phyloP scores from a whole-genome alignment of 1,140 invertebrate species.

The Pseudomyrmex flavicornis region DNA sequence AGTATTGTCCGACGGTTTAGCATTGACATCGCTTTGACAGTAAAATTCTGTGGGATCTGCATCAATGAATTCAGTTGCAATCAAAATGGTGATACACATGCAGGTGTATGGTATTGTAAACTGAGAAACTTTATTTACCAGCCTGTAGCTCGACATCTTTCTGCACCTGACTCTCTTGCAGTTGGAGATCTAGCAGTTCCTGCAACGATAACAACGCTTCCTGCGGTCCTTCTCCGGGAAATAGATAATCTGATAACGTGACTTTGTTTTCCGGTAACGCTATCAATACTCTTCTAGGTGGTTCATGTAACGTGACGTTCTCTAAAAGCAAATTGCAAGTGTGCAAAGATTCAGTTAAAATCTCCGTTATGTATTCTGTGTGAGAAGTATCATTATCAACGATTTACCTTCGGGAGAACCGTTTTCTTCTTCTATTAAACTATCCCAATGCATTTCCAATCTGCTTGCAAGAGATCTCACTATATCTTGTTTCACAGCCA shows the following conservation, averaged over 20 bases:
- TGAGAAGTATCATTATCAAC: slow-evolving; percentile 35
- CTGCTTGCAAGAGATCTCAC: slow-evolving; percentile 91
- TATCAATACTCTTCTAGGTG: slow-evolving; percentile 91
- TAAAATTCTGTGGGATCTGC: slow-evolving; percentile 89
- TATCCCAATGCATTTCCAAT: slow-evolving; percentile 94
- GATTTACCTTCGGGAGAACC: slow-evolving; percentile 87
- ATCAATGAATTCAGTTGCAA: slow-evolving; percentile 62
- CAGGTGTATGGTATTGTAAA: slow-evolving; percentile 42
- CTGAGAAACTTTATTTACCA: slow-evolving; percentile 72
- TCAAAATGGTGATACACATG: slow-evolving; percentile 27
- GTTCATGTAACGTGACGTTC: slow-evolving; percentile 91
- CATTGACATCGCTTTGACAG: slow-evolving; percentile 85
- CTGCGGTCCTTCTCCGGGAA: slow-evolving; percentile 91
- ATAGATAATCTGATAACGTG: slow-evolving; percentile 93
- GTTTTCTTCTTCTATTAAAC: slow-evolving; percentile 92
- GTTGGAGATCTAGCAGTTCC: slow-evolving; percentile 90
- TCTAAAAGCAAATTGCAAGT: slow-evolving; percentile 80
- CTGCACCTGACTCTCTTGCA: slow-evolving; percentile 88
- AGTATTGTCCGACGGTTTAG: slow-evolving; percentile 84
- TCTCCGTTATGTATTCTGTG: slow-evolving; percentile 30
- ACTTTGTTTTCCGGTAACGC: slow-evolving; percentile 88
- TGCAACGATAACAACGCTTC: slow-evolving; percentile 90
- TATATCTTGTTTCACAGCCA: slow-evolving; percentile 91
- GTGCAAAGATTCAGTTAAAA: slow-evolving; percentile 28
- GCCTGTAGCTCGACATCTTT: slow-evolving; percentile 89